These are phyloP conservation scores for Pantala flavescens DNA, from an alignment of 1,140 invertebrate genomes.

Conservation along the genomic window DNA sequence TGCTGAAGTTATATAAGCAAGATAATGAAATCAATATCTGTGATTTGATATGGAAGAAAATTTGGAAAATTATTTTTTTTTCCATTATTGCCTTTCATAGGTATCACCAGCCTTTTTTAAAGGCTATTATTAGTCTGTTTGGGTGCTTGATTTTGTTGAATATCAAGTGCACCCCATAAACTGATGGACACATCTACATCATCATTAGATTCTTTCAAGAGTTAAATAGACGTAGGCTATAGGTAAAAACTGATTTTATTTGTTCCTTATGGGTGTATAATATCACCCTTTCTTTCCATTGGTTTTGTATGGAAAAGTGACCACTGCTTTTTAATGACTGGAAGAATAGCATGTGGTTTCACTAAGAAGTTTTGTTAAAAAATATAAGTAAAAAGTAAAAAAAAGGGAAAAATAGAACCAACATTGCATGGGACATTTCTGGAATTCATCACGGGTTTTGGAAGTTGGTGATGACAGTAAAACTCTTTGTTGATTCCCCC, in stretches of 20 bases:
- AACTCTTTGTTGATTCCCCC: conserved; percentile 5
- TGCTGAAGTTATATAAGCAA: conserved; percentile 3
- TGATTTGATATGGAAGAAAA: conserved; percentile 8
- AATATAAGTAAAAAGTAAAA: background rate
- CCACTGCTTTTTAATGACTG: conserved; percentile 1
- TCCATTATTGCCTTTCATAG: conserved; percentile 2
- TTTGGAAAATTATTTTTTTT: conserved; percentile 11
- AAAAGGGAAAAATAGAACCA: conserved; percentile 10
- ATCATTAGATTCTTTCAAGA: conserved; percentile 10
- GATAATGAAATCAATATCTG: conserved; percentile 3
- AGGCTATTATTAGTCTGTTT: conserved; percentile 7
- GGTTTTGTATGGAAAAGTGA: conserved; percentile 6
- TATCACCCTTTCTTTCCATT: conserved; percentile 9
- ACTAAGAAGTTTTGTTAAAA: background rate
- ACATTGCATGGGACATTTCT: conserved; percentile 5
- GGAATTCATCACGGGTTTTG: conserved; percentile 4
- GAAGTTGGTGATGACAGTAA: conserved; percentile 1
- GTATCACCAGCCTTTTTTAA: conserved; percentile 9
- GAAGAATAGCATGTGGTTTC: conserved; percentile 1
- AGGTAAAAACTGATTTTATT: background rate
- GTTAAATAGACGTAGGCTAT: background rate
- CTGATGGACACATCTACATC: background rate
- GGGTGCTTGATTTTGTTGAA: conserved; percentile 9
- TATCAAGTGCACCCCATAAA: conserved; percentile 9
- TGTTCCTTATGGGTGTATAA: background rate